A percentile compares a stretch with the other conserved stretches of the same genome.
Evolutionary conservation across 2,888 invertebrate genomes (phyloP).

Genomic region (Dioctria linearis): DNA sequence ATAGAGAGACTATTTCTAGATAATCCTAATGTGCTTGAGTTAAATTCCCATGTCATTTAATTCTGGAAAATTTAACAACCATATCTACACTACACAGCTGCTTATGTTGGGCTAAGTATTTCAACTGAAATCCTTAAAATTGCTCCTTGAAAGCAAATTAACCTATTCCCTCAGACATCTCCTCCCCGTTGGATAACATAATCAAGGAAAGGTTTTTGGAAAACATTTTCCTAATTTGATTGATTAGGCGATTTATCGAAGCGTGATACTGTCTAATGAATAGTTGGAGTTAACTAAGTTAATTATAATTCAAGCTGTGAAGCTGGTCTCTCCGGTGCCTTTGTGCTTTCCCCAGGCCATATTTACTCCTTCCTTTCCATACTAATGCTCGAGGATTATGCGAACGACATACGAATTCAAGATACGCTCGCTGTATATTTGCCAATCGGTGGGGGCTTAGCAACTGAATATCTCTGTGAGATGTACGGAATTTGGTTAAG

Average conservation of each 20-base stretch:
- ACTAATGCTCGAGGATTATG: not conserved
- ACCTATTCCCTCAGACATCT: constrained; percentile 35
- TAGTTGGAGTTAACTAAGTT: constrained; percentile 62
- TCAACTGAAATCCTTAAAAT: constrained; percentile 28
- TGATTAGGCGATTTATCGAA: constrained; percentile 63
- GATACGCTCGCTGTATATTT: constrained; percentile 23
- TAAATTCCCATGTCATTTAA: too few species aligned
- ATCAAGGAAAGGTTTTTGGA: constrained; percentile 50
- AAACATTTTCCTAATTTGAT: constrained; percentile 61
- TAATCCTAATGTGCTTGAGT: too few species aligned
- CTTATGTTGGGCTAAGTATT: not conserved
- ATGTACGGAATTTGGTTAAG: constrained; percentile 32
- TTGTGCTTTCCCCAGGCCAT: constrained; percentile 25
- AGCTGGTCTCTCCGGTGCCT: constrained; percentile 32
- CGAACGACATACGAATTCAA: constrained; percentile 23
- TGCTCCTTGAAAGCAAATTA: constrained; percentile 44
- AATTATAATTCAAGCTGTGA: constrained; percentile 54
- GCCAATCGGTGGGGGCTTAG: not conserved
- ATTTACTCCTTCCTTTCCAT: constrained; percentile 15
- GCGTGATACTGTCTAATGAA: constrained; percentile 62
- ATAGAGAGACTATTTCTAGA: too few species aligned
- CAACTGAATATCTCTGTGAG: not conserved
- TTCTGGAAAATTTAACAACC: too few species aligned
- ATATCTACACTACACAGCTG: not conserved
- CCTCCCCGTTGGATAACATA: constrained; percentile 39